Evolutionary conservation across 2,888 invertebrate genomes (phyloP), one percentile per base, ranked within the genome.

Genomic region (Thymelicus acteon): DNA sequence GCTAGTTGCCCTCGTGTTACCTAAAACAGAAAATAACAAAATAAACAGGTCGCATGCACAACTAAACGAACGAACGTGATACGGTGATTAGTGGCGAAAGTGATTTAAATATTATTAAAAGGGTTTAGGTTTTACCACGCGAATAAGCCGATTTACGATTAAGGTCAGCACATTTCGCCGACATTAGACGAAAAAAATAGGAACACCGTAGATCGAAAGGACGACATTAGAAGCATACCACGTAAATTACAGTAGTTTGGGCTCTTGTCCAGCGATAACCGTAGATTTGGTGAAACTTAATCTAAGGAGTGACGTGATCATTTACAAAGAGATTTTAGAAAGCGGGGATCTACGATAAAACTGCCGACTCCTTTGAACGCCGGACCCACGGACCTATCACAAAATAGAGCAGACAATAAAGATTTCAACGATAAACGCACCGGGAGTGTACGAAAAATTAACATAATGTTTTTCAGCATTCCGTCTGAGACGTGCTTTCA

Each of bases 1-100:
- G 90, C 91, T 85, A 85, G 79, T 84, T 79, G 86, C 80, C 83
- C 87, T 86, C 88, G 85, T 83, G 81, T 85, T 85, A 89, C 90
- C 92, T 93, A 92, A 92, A 90, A 88, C 76, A 79, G 76, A 82
- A 84, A 80, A 84, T 62, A 75, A 77, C 78, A 75, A 77, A 79
- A 82, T 85, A 80, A 84, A 79, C 73, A 65, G 75, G 48, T 66
- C 39, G 10, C 87, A 89, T 88, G 87, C 89, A 77, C 77, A 76
- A 78, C 57, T 39, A 13, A 62, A 39, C 40, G 44, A 44, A 64
- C 49, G 40, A 70, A 40, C 19, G 58, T 69, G 63, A 48, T 15
- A 62, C 57, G 70, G 60, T 52, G 64, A 65, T 49, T 44, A 15
- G 39, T 57, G 48, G 48, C 31, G 40, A 62, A 15, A 40, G 64